These are phyloP conservation scores for Falco punctatus DNA, from an alignment of 2,113 vertebrate genomes.

Conservation along the genomic window DNA sequence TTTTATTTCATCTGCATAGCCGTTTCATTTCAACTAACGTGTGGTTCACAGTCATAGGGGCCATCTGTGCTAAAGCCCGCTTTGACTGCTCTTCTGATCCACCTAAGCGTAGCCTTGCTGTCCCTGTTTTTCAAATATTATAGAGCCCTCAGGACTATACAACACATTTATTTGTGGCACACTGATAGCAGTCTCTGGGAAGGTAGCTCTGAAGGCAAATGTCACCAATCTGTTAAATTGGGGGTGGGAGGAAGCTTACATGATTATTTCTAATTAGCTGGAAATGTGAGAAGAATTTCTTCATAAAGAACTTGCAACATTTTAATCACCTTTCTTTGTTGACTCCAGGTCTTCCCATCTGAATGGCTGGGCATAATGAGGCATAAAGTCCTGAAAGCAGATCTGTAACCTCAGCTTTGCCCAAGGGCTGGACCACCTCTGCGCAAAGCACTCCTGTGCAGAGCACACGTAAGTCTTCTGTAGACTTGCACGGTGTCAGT, in stretches of 20 bases:
- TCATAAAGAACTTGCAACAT: neutral
- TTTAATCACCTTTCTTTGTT: neutral
- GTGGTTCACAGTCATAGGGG: neutral
- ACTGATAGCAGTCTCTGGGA: neutral
- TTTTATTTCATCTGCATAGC: neutral
- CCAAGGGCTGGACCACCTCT: neutral
- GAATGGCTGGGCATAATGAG: neutral
- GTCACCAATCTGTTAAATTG: neutral
- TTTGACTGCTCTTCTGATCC: neutral
- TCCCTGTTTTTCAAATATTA: neutral
- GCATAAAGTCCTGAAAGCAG: neutral
- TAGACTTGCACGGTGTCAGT: rapidly evolving
- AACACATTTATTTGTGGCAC: neutral
- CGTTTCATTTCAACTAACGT: neutral
- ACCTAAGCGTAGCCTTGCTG: neutral
- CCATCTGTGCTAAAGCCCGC: neutral
- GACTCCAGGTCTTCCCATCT: neutral
- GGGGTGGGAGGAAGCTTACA: neutral
- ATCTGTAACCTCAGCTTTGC: neutral
- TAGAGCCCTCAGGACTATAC: neutral
- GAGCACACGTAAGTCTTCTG: neutral
- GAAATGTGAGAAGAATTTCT: neutral
- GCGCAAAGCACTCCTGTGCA: neutral
- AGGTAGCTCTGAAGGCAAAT: neutral
- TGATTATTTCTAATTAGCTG: neutral